Evolutionary conservation across 2,797 vertebrate species (phyloP).

Genomic region (Microhierax caerulescens): DNA sequence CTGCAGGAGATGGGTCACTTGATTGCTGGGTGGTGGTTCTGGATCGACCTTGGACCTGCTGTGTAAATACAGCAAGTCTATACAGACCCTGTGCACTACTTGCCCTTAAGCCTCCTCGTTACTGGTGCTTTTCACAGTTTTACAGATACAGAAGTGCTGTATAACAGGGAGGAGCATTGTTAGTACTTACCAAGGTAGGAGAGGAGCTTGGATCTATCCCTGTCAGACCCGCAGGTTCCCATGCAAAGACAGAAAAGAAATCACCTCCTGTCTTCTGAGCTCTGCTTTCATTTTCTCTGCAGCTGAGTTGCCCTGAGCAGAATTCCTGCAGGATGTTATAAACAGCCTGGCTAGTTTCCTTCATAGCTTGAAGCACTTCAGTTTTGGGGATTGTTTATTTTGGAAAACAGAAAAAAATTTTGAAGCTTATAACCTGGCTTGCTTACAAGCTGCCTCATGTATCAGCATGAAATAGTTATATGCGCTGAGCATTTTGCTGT

Average conservation of each 20-base stretch:
- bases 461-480: neutral
- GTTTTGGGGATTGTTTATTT: conserved; percentile 9
- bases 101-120: neutral
- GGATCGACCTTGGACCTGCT: neutral
- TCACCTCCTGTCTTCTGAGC: neutral
- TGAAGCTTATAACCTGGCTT: neutral
- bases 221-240: neutral
- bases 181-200: neutral
- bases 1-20: neutral
- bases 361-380: conserved; percentile 10
- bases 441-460: neutral
- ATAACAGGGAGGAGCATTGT: neutral
- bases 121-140: neutral
- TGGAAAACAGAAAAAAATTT: neutral
- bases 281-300: conserved; percentile 27
- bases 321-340: conserved; percentile 22
- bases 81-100: neutral
- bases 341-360: conserved; percentile 29
- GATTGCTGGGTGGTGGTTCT: neutral
- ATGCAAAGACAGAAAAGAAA: neutral
- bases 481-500: neutral
- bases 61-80: neutral
- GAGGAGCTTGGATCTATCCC: neutral
- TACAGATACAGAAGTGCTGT: neutral
- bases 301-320: conserved; percentile 48